A percentile compares a stretch with the other conserved stretches of the same genome.
Evolutionary conservation across 2,113 vertebrate genomes (phyloP).

Genomic region (Trematocara macrostoma): DNA sequence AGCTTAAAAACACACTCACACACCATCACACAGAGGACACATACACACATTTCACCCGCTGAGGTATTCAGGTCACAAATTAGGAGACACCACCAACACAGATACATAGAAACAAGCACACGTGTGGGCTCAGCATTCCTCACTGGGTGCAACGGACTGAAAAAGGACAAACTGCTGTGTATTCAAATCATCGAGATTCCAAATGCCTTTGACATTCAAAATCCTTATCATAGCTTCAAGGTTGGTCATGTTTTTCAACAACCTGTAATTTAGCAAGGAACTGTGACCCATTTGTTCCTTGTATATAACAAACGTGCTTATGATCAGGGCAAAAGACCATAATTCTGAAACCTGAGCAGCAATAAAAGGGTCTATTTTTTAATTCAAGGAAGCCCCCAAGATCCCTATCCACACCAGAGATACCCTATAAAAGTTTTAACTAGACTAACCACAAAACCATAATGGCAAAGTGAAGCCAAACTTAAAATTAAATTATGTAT

Average conservation of each 20-base stretch:
- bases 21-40: slow-evolving; percentile 9
- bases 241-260: slow-evolving; percentile 32
- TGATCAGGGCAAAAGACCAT: not conserved
- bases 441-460: not conserved
- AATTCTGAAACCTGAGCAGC: not conserved
- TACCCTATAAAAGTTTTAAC: not conserved
- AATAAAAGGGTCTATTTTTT: not conserved
- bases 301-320: not conserved
- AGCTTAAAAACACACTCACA: slow-evolving; percentile 42
- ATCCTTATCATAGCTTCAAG: not conserved
- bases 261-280: slow-evolving; percentile 15
- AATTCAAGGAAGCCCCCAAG: not conserved
- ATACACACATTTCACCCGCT: slow-evolving; percentile 42
- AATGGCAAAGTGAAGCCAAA: not conserved
- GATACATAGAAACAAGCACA: slow-evolving; percentile 54
- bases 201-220: slow-evolving; percentile 31
- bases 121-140: slow-evolving; percentile 8
- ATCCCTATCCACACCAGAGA: not conserved
- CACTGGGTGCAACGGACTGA: not conserved
- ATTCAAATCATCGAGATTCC: slow-evolving; percentile 24
- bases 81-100: slow-evolving; percentile 30
- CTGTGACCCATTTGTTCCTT: not conserved
- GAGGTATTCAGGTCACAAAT: slow-evolving; percentile 67
- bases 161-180: slow-evolving; percentile 5
- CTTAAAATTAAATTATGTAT: not conserved